These are phyloP conservation scores for Scytalopus superciliaris DNA, from an alignment of 2,113 vertebrate species.

Conservation along the genomic window DNA sequence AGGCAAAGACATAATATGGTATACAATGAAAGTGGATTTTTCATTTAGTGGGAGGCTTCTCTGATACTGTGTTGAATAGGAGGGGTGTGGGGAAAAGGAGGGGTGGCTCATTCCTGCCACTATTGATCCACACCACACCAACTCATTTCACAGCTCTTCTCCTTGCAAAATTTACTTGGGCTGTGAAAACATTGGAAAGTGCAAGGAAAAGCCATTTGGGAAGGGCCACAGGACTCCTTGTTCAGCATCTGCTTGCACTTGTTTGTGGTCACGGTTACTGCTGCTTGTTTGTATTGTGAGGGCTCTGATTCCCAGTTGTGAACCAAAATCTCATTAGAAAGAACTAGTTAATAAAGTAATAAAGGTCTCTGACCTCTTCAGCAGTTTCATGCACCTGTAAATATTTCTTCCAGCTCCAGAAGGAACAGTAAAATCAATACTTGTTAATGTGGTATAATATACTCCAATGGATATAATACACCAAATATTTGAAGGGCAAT, in stretches of 20 bases:
- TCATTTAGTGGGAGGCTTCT: not conserved
- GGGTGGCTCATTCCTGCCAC: not conserved
- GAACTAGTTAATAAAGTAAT: not conserved
- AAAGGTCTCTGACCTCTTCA: constrained; percentile 32
- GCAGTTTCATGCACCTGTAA: not conserved
- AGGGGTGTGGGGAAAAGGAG: rapidly evolving
- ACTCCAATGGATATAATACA: not conserved
- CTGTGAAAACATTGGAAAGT: not conserved
- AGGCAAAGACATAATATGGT: not conserved
- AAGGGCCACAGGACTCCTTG: not conserved
- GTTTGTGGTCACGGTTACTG: not conserved
- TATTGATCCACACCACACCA: not conserved
- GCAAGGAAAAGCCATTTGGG: not conserved
- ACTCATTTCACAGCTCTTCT: not conserved
- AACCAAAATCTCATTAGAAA: not conserved
- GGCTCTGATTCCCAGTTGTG: not conserved
- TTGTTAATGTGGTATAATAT: not conserved
- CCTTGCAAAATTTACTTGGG: not conserved
- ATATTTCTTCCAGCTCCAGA: not conserved
- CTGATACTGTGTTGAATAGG: not conserved
- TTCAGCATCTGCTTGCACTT: not conserved
- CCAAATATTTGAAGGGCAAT: not conserved
- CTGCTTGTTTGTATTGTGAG: not conserved
- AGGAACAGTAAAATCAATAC: constrained; percentile 5
- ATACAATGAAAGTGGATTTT: not conserved